A percentile compares a stretch with the other conserved stretches of the same genome.
These are phyloP conservation scores for Kobus ellipsiprymnus DNA, from an alignment of 2,113 vertebrate genomes.

Conservation along the genomic window DNA sequence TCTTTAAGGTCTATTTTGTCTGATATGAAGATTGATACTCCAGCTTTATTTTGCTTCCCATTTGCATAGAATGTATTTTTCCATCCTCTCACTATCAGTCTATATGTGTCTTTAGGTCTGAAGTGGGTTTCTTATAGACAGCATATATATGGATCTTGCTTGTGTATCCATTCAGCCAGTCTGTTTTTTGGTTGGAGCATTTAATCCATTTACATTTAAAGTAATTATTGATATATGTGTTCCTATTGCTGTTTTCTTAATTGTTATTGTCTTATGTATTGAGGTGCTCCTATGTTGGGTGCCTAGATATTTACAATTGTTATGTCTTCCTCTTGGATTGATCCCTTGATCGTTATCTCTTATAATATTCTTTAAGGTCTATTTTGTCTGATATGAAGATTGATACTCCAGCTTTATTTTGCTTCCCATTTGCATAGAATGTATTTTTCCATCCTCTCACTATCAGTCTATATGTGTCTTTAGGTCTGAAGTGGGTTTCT, in stretches of 20 bases:
- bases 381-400: neutral
- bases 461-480: neutral
- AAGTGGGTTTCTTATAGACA: neutral
- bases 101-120: neutral
- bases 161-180: neutral
- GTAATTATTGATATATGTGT: neutral
- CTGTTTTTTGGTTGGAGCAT: neutral
- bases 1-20: neutral
- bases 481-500: neutral
- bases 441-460: neutral
- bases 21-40: neutral
- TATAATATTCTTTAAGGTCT: neutral
- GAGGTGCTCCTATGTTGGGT: neutral
- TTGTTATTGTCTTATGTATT: neutral
- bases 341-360: neutral
- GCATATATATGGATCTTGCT: neutral
- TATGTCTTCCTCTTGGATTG: neutral
- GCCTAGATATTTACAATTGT: neutral
- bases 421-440: neutral
- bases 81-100: neutral
- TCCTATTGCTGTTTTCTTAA: neutral
- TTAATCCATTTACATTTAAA: neutral
- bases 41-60: neutral
- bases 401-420: neutral
- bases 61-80: neutral